These are phyloP conservation scores for Archips crataeganus DNA, from an alignment of 2,888 invertebrate genomes.

Conservation along the genomic window DNA sequence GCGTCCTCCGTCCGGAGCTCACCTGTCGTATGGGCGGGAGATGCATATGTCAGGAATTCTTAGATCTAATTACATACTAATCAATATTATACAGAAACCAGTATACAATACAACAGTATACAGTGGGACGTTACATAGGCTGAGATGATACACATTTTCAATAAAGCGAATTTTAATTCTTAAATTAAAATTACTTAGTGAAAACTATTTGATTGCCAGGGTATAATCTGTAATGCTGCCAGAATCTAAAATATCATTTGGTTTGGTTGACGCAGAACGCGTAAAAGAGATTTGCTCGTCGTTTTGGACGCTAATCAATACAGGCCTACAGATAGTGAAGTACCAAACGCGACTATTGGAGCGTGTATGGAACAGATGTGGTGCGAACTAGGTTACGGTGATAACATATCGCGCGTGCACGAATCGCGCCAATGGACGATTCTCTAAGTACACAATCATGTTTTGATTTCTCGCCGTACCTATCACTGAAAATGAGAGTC, in stretches of 20 bases:
- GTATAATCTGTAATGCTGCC: not conserved
- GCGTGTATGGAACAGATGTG: constrained; percentile 69
- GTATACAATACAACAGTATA: too few species aligned
- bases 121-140: too few species aligned
- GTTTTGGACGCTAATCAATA: constrained; percentile 36
- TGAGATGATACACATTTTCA: too few species aligned
- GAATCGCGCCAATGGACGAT: constrained; percentile 41
- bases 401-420: constrained; percentile 65
- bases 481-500: constrained; percentile 1
- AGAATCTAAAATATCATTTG: not conserved
- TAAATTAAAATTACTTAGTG: too few species aligned
- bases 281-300: constrained; percentile 25
- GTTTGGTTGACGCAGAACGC: not conserved
- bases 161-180: too few species aligned
- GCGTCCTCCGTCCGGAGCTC: too few species aligned
- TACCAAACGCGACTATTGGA: constrained; percentile 52
- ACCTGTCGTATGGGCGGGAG: too few species aligned
- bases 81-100: too few species aligned
- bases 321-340: constrained; percentile 27
- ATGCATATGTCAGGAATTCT: too few species aligned
- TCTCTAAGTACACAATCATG: constrained; percentile 24
- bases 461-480: constrained; percentile 27
- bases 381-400: constrained; percentile 78
- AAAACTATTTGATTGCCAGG: not conserved
- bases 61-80: too few species aligned